Evolutionary conservation across 2,113 vertebrate species (phyloP), one percentile per base, ranked within the genome.

Genomic region (Taurulus bubalis): DNA sequence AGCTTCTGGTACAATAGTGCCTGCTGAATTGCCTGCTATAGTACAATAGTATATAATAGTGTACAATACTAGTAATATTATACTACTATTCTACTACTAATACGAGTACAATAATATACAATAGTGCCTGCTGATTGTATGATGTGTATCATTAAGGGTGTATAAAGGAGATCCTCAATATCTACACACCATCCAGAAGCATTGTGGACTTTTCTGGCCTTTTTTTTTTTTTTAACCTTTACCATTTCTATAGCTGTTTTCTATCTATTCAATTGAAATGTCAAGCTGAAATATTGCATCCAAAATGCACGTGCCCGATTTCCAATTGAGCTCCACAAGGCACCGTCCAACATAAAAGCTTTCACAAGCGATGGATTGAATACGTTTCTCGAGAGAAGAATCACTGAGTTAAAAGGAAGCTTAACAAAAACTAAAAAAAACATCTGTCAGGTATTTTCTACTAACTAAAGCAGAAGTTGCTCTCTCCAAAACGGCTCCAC

Each of bases 181-280:
- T n/a, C n/a, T n/a, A 8, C 51, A 26, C 32, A 51, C 7, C 38
- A 36, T 9, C 47, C 24, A 26, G 28, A 69, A 32, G 63, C n/a
- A 58, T 2, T 30, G 42, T 65, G 15, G 51, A 47, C 49, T 85
- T 84, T 83, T 42, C 70, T 76, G 30, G 11, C 0, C 24, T 14
- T 16, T 92, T 87, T 86, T 91, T 86, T 91, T 86, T 86, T 88
- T 64, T 22, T 49, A 92, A 90, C 90, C 92, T 92, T 93, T 82
- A 87, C 58, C 3, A 22, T 90, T 91, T 92, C 89, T 86, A 85
- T 80, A 24, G 87, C 74, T 11, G 30, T 68, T 87, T 86, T 90
- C 75, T 63, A 62, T 80, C 87, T 73, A 90, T 92, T 92, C 84
- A 92, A 38, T 60, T 77, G 53, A 93, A 93, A 93, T 90, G 91